These are phyloP conservation scores for Hemaris fuciformis DNA, from an alignment of 2,888 invertebrate genomes.

Conservation along the genomic window DNA sequence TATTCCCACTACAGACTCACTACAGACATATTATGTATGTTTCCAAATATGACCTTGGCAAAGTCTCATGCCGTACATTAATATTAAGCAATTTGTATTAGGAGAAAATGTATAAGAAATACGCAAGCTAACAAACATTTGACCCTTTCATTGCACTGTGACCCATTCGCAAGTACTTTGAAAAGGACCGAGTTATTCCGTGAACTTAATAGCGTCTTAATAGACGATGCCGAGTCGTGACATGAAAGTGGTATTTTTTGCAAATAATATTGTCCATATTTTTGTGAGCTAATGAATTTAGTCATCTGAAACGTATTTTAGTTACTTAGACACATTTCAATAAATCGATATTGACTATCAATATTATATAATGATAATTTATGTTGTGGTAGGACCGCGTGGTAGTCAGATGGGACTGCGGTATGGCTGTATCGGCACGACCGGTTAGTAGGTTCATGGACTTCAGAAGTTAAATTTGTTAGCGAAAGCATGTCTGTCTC, in stretches of 20 bases:
- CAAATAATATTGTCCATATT: no score
- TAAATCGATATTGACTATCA: not conserved
- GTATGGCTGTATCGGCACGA: no score
- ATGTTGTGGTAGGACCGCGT: no score
- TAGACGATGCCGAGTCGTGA: constrained; percentile 23
- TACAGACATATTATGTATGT: no score
- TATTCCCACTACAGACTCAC: not conserved
- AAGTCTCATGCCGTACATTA: no score
- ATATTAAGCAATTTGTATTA: not conserved
- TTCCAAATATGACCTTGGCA: no score
- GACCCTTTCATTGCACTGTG: constrained; percentile 30
- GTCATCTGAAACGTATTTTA: no score
- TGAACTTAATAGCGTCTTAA: constrained; percentile 36
- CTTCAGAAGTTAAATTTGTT: no score
- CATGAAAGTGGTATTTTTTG: not conserved
- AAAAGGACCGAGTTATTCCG: constrained; percentile 39
- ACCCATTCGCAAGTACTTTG: constrained; percentile 28
- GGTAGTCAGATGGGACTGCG: no score
- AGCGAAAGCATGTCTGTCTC: no score
- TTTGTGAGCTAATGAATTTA: not conserved
- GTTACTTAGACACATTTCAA: not conserved
- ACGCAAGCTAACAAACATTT: constrained; percentile 25
- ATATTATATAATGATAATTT: not conserved
- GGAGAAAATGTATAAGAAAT: constrained; percentile 2
- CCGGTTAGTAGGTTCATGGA: no score